Conservation (phyloP, 23 tunicate species). For the Halocynthia roretzi region DNA sequence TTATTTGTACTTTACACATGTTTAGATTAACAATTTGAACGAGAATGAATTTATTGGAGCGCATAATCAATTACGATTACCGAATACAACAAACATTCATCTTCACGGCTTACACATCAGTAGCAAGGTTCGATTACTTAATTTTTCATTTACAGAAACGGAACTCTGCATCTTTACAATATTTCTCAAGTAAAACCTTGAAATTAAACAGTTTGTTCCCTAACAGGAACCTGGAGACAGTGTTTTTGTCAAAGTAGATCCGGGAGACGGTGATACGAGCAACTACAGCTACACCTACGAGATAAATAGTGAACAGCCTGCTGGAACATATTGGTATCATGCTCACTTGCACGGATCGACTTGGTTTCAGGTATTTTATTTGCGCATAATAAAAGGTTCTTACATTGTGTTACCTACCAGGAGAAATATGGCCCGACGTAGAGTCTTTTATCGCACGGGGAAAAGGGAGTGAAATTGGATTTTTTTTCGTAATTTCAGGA, state of each 20-base stretch:
- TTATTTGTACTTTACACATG: too few relatives aligned
- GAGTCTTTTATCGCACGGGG: too few relatives aligned
- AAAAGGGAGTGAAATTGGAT: too few relatives aligned
- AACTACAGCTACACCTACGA: neutral
- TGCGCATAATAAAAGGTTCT: too few relatives aligned
- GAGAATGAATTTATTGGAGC: neutral
- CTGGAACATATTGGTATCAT: conserved; percentile 31
- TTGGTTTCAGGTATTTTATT: conserved; percentile 2
- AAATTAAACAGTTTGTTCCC: neutral
- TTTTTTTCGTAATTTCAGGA: too few relatives aligned
- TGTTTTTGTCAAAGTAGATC: conserved; percentile 5
- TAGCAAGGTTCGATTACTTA: neutral
- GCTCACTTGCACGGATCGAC: conserved; percentile 19
- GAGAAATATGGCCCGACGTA: too few relatives aligned
- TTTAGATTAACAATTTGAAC: neutral
- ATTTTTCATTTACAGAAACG: too few relatives aligned
- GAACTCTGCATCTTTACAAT: too few relatives aligned
- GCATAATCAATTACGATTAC: neutral
- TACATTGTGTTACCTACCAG: too few relatives aligned
- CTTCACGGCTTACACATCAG: neutral
- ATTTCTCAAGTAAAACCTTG: too few relatives aligned
- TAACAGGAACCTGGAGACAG: conserved; percentile 9
- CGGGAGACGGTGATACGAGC: neutral
- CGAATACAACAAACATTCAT: conserved; percentile 9
- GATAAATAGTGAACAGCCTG: neutral